These are phyloP conservation scores for Tricholauxania praeusta DNA, from an alignment of 2,888 invertebrate genomes.

Conservation along the genomic window DNA sequence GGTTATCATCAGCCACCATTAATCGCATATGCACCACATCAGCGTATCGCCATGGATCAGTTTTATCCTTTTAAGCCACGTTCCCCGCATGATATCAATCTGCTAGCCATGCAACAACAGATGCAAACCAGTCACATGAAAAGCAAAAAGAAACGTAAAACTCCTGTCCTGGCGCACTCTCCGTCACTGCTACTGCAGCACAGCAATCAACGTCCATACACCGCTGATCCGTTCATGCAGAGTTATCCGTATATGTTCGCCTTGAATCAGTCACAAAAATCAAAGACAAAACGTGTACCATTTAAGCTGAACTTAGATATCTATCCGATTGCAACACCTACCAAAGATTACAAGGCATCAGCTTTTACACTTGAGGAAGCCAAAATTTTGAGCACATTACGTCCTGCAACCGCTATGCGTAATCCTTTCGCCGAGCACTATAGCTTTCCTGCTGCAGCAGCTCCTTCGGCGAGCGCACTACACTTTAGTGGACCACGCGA, in stretches of 20 bases:
- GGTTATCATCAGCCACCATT: slow-evolving; percentile 46
- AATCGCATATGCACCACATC: slow-evolving; percentile 44
- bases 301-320: slow-evolving; percentile 77
- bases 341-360: slow-evolving; percentile 50
- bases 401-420: slow-evolving; percentile 55
- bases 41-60: slow-evolving; percentile 71
- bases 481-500: slow-evolving; percentile 18
- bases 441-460: slow-evolving; percentile 44
- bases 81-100: slow-evolving; percentile 80
- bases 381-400: slow-evolving; percentile 54
- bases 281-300: slow-evolving; percentile 67
- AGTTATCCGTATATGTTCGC: slow-evolving; percentile 51
- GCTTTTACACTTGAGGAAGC: slow-evolving; percentile 53
- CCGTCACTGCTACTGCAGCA: slow-evolving; percentile 48
- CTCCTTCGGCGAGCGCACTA: slow-evolving; percentile 45
- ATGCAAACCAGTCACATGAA: slow-evolving; percentile 49
- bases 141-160: slow-evolving; percentile 56
- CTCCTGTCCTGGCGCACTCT: slow-evolving; percentile 14
- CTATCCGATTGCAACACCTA: slow-evolving; percentile 70
- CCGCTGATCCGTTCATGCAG: slow-evolving; percentile 50
- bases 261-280: slow-evolving; percentile 57
- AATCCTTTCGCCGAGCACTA: slow-evolving; percentile 57
- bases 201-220: slow-evolving; percentile 64
- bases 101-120: slow-evolving; percentile 73
- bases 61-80: slow-evolving; percentile 79